These are phyloP conservation scores for Phymastichus coffea DNA, from an alignment of 1,140 invertebrate species.

Conservation along the genomic window DNA sequence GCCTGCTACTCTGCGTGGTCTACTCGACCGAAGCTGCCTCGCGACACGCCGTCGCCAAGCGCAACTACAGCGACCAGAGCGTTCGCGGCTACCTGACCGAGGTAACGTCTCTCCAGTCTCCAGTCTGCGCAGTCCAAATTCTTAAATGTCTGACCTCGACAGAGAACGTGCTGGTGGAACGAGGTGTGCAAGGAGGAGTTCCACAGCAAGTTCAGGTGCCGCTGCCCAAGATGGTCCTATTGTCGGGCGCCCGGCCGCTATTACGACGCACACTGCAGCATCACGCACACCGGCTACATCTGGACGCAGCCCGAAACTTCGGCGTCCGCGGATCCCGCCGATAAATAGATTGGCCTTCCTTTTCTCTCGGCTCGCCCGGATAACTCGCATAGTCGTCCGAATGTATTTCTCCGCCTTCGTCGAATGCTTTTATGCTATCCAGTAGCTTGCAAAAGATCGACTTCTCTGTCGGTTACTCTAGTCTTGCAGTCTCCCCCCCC, in stretches of 20 bases:
- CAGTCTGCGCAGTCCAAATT: no score
- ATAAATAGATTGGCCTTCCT: slow-evolving; percentile 36
- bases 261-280: slow-evolving; percentile 87
- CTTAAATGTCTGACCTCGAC: no score
- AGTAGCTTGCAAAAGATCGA: no score
- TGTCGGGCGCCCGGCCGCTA: slow-evolving; percentile 84
- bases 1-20: slow-evolving; percentile 5
- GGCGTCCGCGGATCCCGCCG: slow-evolving; percentile 40
- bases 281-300: slow-evolving; percentile 87
- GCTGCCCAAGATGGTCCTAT: slow-evolving; percentile 83
- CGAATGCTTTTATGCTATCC: no score
- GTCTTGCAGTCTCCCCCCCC: no score
- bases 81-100: slow-evolving; percentile 78
- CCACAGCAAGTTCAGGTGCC: slow-evolving; percentile 80
- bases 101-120: slow-evolving; percentile 62
- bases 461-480: no score
- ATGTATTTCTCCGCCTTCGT: no score
- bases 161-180: slow-evolving; percentile 92
- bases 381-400: no score
- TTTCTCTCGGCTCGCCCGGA: not conserved
- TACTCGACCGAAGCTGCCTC: slow-evolving; percentile 12
- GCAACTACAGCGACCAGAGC: slow-evolving; percentile 76
- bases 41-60: slow-evolving; percentile 58
- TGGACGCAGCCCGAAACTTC: slow-evolving; percentile 74
- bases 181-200: slow-evolving; percentile 91